A percentile compares a stretch with the other conserved stretches of the same genome.
Evolutionary conservation across 2,888 invertebrate species (phyloP).

Genomic region (Lasioglossum villosulum): DNA sequence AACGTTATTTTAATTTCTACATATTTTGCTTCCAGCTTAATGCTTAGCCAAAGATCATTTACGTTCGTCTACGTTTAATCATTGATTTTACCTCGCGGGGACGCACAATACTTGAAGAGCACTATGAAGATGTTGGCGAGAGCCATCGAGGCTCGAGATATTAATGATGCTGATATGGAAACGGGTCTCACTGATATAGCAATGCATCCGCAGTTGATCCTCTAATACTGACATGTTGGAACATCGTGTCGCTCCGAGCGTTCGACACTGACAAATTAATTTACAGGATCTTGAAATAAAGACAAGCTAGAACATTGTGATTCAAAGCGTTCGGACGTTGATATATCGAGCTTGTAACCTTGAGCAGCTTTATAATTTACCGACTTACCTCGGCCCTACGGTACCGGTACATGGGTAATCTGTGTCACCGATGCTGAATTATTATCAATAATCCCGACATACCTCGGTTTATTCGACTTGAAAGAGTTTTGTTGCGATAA

Average conservation of each 20-base stretch:
- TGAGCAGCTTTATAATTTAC: slow-evolving; percentile 4
- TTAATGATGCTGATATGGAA: slow-evolving; percentile 22
- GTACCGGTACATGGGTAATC: background rate
- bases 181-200: slow-evolving; percentile 14
- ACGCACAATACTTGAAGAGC: slow-evolving; percentile 2
- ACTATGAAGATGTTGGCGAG: background rate
- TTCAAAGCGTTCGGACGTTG: background rate
- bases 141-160: slow-evolving; percentile 9
- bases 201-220: slow-evolving; percentile 3
- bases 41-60: background rate
- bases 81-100: background rate
- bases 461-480: background rate
- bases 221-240: background rate
- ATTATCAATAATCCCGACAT: background rate
- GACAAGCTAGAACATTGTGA: background rate
- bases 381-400: background rate
- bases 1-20: background rate
- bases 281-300: background rate
- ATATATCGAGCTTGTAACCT: background rate
- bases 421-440: background rate
- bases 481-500: background rate
- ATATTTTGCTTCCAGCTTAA: background rate
- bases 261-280: slow-evolving; percentile 16
- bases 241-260: background rate
- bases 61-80: background rate